A percentile compares a stretch with the other conserved stretches of the same genome.
These are phyloP conservation scores for Thalassarche chlororhynchos DNA, from an alignment of 2,113 vertebrate species.

Conservation along the genomic window DNA sequence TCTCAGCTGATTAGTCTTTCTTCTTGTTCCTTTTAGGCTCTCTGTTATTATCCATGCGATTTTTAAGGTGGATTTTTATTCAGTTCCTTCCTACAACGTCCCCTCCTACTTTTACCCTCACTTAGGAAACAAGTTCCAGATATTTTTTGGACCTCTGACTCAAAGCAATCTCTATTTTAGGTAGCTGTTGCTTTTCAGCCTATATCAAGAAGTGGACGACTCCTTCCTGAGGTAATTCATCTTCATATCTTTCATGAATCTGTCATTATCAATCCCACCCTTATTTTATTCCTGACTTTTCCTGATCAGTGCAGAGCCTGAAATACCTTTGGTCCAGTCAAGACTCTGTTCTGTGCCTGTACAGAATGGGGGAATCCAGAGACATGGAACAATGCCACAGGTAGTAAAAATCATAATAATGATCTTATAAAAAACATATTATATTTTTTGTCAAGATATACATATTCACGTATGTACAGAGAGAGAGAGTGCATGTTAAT, in stretches of 20 bases:
- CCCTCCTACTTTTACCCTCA: not conserved
- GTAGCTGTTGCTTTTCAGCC: not conserved
- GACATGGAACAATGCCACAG: not conserved
- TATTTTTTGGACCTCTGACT: not conserved
- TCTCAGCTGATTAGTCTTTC: conserved; percentile 1
- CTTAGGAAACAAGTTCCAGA: not conserved
- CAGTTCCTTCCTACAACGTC: conserved; percentile 22
- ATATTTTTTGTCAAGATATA: not conserved
- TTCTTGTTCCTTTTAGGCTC: not conserved
- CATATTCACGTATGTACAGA: not conserved
- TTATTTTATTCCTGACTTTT: not conserved
- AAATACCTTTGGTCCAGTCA: not conserved
- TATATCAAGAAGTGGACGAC: not conserved
- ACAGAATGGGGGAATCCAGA: not conserved
- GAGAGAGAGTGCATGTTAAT: not conserved
- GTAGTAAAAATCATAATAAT: not conserved
- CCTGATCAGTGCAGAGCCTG: not conserved
- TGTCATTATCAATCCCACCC: not conserved
- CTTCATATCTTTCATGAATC: not conserved
- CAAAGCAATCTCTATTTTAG: not conserved
- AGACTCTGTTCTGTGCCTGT: not conserved
- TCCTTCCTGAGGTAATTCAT: not conserved
- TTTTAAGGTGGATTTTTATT: conserved; percentile 25
- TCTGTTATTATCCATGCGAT: not conserved
- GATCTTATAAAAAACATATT: not conserved